Conservation (phyloP, 2,888 invertebrate genomes). For the Eilema griseolum region DNA sequence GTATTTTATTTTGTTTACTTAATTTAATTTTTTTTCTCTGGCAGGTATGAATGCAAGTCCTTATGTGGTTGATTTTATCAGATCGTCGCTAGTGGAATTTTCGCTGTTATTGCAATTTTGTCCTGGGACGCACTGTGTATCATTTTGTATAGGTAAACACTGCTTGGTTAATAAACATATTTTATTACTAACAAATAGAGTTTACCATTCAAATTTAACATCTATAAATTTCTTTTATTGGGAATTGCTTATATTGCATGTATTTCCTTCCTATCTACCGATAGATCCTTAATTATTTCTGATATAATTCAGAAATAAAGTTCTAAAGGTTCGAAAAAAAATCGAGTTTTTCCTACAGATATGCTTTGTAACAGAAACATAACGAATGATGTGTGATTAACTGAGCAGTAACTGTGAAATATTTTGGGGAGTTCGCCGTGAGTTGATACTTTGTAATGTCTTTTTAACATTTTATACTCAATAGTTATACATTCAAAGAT, state of each 20-base stretch:
- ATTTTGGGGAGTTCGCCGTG: slow-evolving; percentile 25
- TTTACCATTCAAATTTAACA: slow-evolving; percentile 1
- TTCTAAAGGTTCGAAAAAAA: neutral
- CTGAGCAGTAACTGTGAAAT: slow-evolving; percentile 40
- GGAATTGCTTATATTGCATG: neutral
- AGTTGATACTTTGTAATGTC: slow-evolving; percentile 32
- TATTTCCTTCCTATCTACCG: neutral
- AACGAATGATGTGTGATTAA: slow-evolving; percentile 32
- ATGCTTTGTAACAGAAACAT: neutral
- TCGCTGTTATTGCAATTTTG: slow-evolving; percentile 74
- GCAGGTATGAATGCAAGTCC: slow-evolving; percentile 84
- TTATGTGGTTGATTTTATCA: slow-evolving; percentile 79
- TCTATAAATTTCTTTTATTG: neutral
- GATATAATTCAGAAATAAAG: neutral
- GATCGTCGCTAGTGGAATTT: slow-evolving; percentile 61
- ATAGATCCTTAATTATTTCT: neutral
- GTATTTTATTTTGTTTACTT: slow-evolving; percentile 45
- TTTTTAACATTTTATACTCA: slow-evolving; percentile 25
- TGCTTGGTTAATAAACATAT: slow-evolving; percentile 45
- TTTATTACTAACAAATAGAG: neutral
- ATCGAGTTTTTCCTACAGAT: neutral
- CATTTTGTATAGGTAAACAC: slow-evolving; percentile 47
- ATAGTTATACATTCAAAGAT: slow-evolving; percentile 40
- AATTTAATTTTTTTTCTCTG: slow-evolving; percentile 62
- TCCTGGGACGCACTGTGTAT: slow-evolving; percentile 48